Percentiles rank a stretch among this genome's conserved stretches.
phyloP scores from a whole-genome alignment of 2,797 vertebrate species.

The Macroramphosus scolopax region DNA sequence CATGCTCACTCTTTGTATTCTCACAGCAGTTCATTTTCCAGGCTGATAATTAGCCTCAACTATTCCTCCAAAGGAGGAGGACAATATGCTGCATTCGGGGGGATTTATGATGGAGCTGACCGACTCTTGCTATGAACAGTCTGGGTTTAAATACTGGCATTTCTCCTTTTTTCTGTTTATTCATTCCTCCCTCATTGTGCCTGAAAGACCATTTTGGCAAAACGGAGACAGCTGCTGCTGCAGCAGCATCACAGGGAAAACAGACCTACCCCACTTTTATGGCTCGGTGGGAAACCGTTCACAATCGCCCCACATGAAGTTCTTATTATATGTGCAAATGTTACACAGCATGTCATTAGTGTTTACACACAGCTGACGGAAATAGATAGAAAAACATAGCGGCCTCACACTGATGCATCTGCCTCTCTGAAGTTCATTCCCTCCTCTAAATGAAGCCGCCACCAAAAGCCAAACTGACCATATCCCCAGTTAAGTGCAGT shows the following conservation, averaged over 20 bases:
- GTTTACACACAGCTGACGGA: constrained; percentile 36
- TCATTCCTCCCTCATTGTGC: constrained; percentile 36
- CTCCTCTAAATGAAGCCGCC: constrained; percentile 18
- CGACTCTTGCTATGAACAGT: constrained; percentile 22
- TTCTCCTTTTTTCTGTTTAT: constrained; percentile 29
- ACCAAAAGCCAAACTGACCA: constrained; percentile 26
- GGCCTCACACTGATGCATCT: constrained; percentile 12
- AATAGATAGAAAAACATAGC: constrained; percentile 38
- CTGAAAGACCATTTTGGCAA: constrained; percentile 42
- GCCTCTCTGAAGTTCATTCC: constrained; percentile 27
- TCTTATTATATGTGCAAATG: constrained; percentile 40
- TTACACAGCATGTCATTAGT: constrained; percentile 25
- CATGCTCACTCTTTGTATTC: constrained; percentile 45
- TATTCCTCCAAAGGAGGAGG: constrained; percentile 54
- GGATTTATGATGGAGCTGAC: constrained; percentile 36
- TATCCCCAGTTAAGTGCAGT: constrained; percentile 4
- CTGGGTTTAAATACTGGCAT: constrained; percentile 28
- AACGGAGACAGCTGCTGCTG: constrained; percentile 34
- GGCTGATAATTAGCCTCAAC: constrained; percentile 68
- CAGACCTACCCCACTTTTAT: constrained; percentile 28
- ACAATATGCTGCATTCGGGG: constrained; percentile 59
- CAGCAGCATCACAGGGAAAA: constrained; percentile 23
- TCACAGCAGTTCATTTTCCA: constrained; percentile 61
- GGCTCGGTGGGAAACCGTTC: constrained; percentile 45
- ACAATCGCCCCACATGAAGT: constrained; percentile 36